Conservation (phyloP, 2,113 vertebrate species). For the Heterochromis multidens region DNA sequence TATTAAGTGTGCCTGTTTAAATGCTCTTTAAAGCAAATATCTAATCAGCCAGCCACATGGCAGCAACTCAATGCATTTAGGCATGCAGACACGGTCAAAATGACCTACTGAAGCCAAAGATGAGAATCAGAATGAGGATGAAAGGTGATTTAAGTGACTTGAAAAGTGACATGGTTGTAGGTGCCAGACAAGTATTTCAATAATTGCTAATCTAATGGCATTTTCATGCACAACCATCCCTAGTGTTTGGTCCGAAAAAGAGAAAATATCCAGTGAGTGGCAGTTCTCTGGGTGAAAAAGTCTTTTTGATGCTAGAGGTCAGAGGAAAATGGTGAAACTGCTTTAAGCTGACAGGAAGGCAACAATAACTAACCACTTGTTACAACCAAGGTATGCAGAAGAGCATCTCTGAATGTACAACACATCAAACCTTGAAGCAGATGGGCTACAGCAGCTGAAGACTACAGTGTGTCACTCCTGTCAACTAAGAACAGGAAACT, state of each 20-base stretch:
- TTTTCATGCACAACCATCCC: neutral
- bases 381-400: neutral
- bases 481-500: too few relatives aligned
- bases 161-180: neutral
- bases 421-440: neutral
- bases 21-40: neutral
- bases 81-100: neutral
- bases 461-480: neutral
- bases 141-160: neutral
- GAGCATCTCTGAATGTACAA: neutral
- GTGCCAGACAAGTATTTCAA: neutral
- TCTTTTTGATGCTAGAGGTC: neutral
- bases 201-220: neutral
- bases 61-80: neutral
- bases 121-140: accelerated
- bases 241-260: too few relatives aligned
- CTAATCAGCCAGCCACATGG: neutral
- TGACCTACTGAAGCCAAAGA: neutral
- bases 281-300: neutral
- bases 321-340: too few relatives aligned
- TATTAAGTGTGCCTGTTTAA: neutral
- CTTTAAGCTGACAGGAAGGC: neutral
- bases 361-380: neutral
- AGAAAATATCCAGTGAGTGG: too few relatives aligned
- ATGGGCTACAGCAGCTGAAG: neutral